These are phyloP conservation scores for Notarius quadriscutis DNA, from an alignment of 2,113 vertebrate species.

Conservation along the genomic window DNA sequence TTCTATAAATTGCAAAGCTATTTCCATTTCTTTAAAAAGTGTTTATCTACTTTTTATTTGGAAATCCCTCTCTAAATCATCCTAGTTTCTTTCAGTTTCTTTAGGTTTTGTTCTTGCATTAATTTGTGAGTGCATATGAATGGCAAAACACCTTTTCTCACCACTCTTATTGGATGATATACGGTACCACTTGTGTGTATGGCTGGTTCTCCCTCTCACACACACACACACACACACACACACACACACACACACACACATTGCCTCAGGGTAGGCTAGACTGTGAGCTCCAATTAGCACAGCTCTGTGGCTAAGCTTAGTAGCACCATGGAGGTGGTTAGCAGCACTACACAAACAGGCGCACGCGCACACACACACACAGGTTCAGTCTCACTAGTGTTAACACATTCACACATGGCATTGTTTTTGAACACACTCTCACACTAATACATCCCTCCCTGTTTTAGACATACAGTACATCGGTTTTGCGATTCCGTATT, in stretches of 20 bases:
- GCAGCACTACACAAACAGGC: conserved; percentile 49
- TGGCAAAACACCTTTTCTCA: conserved; percentile 11
- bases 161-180: conserved; percentile 34
- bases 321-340: conserved; percentile 69
- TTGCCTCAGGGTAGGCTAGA: conserved; percentile 71
- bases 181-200: conserved; percentile 44
- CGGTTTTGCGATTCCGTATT: conserved; percentile 4
- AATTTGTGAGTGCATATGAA: background rate
- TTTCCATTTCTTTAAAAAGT: too few relatives aligned
- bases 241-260: conserved; percentile 56
- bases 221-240: conserved; percentile 46
- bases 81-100: background rate
- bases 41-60: too few relatives aligned
- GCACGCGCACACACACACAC: conserved; percentile 14
- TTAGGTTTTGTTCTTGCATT: background rate
- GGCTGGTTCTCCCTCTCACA: conserved; percentile 37
- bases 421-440: background rate
- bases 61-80: background rate
- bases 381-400: background rate
- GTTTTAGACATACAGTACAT: background rate
- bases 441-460: background rate
- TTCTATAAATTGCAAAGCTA: background rate
- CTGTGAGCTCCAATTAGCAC: conserved; percentile 78
- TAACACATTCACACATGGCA: conserved; percentile 2
- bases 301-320: conserved; percentile 73